phyloP scores from a whole-genome alignment of 2,113 vertebrate genomes.

The Larimichthys polyactis region DNA sequence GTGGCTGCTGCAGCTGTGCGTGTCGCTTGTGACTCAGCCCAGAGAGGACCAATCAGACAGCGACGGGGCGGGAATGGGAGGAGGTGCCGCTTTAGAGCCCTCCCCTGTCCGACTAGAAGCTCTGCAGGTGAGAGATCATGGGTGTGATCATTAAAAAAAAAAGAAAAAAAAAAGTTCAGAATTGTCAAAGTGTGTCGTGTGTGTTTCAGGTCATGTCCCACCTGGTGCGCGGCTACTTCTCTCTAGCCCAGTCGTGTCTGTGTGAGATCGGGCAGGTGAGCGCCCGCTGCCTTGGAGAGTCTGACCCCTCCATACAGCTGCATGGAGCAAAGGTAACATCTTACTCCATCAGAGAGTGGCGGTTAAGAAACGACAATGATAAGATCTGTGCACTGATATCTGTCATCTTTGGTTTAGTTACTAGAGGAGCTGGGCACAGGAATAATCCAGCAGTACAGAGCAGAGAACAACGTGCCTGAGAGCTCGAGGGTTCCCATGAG shows the following conservation, averaged over 20 bases:
- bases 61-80: conserved; percentile 64
- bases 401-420: conserved; percentile 81
- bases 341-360: not conserved
- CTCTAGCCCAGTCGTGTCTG: conserved; percentile 86
- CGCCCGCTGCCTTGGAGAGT: conserved; percentile 90
- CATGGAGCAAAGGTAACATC: conserved; percentile 92
- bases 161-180: not conserved
- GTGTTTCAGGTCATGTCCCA: conserved; percentile 90
- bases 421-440: conserved; percentile 94
- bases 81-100: conserved; percentile 83
- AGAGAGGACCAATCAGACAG: conserved; percentile 89
- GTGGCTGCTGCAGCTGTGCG: conserved; percentile 92
- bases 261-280: conserved; percentile 91
- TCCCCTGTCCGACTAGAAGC: conserved; percentile 93
- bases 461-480: conserved; percentile 79
- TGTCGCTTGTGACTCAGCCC: conserved; percentile 87
- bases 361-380: not conserved
- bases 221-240: conserved; percentile 95
- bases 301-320: conserved; percentile 91
- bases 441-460: conserved; percentile 91
- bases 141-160: not conserved
- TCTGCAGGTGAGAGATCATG: conserved; percentile 87
- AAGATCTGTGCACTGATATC: not conserved
- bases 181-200: not conserved
- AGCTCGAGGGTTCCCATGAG: conserved; percentile 85